Evolutionary conservation across 2,888 invertebrate genomes (phyloP), one percentile per base, ranked within the genome.

Genomic region (Pasiphila rectangulata): DNA sequence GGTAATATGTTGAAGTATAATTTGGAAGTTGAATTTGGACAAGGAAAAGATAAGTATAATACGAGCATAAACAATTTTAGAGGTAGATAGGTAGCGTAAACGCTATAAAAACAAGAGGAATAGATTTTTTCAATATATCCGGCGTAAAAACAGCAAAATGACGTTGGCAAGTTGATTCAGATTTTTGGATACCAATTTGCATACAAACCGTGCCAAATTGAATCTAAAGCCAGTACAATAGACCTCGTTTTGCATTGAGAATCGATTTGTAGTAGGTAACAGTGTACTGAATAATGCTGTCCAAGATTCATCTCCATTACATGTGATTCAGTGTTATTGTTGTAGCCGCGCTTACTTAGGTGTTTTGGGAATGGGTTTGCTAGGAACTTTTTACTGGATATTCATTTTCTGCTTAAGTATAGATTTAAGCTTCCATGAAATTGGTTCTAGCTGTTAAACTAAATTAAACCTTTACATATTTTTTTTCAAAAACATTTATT

Each of bases 251-350:
- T 36, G 17, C 29, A 24, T 24, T 16, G 12, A 24, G 19, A 30
- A 6, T 5, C 13, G 6, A 40, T 29, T 17, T 13, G 3, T 12
- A 17, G 23, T 34, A 20, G 9, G 6, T 35, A 20, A 20, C 3
- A 13, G 19, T 36, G 51, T 50, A 58, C 53, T 40, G 59, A 49
- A 57, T 52, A 60, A 60, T 51, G 42, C 57, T 54, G 55, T 55
- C 53, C 53, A 63, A 61, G 61, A 64, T 56, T 61, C 59, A 57
- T 66, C 59, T 63, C 63, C 67, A 67, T 69, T 68, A 61, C 59
- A 48, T 59, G 58, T 68, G 65, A 68, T 67, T 63, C 68, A 69
- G 54, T 64, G 67, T 67, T 59, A 59, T 56, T 59, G 58, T 59
- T 53, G 44, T 54, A 48, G 52, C 51, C 35, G 38, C 39, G 51